These are phyloP conservation scores for Peromyscus leucopus DNA, from an alignment of 2,113 vertebrate genomes.

Conservation along the genomic window DNA sequence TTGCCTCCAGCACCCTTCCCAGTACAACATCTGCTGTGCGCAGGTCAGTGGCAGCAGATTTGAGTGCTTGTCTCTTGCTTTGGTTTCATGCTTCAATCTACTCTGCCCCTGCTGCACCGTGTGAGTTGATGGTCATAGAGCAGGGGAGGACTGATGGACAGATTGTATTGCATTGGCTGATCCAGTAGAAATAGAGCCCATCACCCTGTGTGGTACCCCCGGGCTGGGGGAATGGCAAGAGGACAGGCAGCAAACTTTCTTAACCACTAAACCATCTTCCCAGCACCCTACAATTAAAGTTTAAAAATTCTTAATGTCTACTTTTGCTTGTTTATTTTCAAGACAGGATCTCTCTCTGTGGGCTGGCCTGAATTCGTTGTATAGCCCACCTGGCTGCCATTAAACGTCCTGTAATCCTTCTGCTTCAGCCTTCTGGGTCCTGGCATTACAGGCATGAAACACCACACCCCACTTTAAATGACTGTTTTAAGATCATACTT, in stretches of 20 bases:
- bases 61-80: constrained; percentile 96
- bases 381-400: neutral
- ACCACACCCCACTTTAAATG: neutral
- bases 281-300: neutral
- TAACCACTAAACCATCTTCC: neutral
- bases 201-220: constrained; percentile 97
- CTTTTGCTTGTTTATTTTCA: too few relatives aligned
- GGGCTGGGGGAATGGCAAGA: constrained; percentile 93
- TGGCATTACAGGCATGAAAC: neutral
- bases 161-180: constrained; percentile 97
- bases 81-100: constrained; percentile 94
- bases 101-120: constrained; percentile 94
- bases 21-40: constrained; percentile 96
- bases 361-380: neutral
- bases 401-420: neutral
- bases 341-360: neutral
- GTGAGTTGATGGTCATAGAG: constrained; percentile 95
- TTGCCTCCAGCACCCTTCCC: constrained; percentile 97
- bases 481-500: constrained; percentile 32
- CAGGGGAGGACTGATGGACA: constrained; percentile 93
- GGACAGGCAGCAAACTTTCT: constrained; percentile 85
- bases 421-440: neutral
- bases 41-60: constrained; percentile 97
- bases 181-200: constrained; percentile 96
- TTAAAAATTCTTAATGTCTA: neutral